phyloP scores from a whole-genome alignment of 2,797 vertebrate genomes.

The Parambassis ranga region DNA sequence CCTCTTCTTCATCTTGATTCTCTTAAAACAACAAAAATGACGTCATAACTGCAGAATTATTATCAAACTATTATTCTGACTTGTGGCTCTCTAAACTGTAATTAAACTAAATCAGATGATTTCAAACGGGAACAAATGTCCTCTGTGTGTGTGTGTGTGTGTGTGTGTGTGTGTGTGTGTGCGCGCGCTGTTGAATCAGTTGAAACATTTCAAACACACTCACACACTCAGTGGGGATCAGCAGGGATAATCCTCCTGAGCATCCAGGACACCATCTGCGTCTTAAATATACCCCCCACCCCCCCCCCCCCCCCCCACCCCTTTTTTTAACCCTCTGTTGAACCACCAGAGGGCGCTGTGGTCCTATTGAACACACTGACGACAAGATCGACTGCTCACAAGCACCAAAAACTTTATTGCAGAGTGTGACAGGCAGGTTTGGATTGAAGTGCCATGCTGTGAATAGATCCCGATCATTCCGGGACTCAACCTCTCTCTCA shows the following conservation, averaged over 20 bases:
- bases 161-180: neutral
- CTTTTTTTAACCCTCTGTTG: constrained; percentile 8
- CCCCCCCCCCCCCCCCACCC: too few species aligned
- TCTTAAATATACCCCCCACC: too few species aligned
- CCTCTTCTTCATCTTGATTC: too few species aligned
- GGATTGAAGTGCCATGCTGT: too few species aligned
- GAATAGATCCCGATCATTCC: too few species aligned
- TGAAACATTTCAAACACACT: constrained; percentile 9
- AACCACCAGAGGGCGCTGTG: constrained; percentile 52
- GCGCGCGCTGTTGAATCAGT: neutral
- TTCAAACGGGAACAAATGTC: too few species aligned
- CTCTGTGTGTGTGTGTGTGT: neutral
- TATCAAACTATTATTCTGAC: too few species aligned
- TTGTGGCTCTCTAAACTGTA: too few species aligned
- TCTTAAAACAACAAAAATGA: too few species aligned
- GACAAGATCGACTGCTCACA: neutral
- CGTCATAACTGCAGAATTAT: too few species aligned
- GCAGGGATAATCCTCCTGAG: constrained; percentile 69
- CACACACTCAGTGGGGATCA: constrained; percentile 33
- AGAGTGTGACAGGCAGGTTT: neutral
- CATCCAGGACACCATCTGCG: constrained; percentile 74
- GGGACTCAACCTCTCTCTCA: too few species aligned
- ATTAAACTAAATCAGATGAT: too few species aligned
- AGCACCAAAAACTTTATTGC: neutral
- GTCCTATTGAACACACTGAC: neutral